phyloP scores from a whole-genome alignment of 2,888 invertebrate genomes.

The Colletes collaris region DNA sequence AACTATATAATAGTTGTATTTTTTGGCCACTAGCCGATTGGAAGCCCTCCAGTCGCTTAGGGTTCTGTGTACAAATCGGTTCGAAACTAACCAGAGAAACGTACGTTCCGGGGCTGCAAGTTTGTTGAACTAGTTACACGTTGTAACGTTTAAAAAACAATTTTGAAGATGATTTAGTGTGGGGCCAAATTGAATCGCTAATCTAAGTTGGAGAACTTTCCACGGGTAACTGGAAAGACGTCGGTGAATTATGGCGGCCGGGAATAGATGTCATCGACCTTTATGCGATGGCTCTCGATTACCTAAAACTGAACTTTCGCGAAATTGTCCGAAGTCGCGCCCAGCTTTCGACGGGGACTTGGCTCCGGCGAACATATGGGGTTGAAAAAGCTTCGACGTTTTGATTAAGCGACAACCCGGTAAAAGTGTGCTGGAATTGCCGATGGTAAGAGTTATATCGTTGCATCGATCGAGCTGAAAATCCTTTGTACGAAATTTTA shows the following conservation, averaged over 20 bases:
- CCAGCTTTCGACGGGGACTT: constrained; percentile 35
- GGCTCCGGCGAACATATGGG: constrained; percentile 41
- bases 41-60: no score
- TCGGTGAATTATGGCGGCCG: constrained; percentile 70
- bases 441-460: constrained; percentile 32
- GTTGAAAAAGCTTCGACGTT: constrained; percentile 39
- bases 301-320: constrained; percentile 64
- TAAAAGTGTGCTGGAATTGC: constrained; percentile 16
- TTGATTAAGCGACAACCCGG: constrained; percentile 44
- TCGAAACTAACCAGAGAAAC: not conserved
- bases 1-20: no score
- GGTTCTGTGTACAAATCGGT: not conserved
- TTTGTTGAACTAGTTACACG: constrained; percentile 49
- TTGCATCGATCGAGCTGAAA: not conserved
- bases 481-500: constrained; percentile 26
- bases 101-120: no score
- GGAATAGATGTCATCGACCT: constrained; percentile 74
- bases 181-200: constrained; percentile 77
- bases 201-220: constrained; percentile 78
- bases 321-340: constrained; percentile 49
- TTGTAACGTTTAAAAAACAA: constrained; percentile 74
- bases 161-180: constrained; percentile 74
- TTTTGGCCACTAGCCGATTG: no score
- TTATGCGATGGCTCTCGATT: constrained; percentile 56
- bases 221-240: constrained; percentile 35